These are phyloP conservation scores for Eilema caniola DNA, from an alignment of 2,888 invertebrate species.

Conservation along the genomic window DNA sequence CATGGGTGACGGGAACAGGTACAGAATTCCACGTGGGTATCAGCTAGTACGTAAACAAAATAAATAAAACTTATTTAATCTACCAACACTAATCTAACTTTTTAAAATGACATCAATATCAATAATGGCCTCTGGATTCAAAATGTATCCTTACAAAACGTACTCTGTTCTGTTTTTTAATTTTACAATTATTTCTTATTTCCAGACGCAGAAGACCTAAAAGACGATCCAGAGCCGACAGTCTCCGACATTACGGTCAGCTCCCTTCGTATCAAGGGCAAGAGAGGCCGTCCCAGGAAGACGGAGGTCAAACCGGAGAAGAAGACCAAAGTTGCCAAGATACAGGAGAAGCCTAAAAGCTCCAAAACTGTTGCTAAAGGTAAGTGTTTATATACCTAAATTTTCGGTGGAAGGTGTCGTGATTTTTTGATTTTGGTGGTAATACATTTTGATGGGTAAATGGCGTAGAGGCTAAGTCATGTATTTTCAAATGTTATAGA, in stretches of 20 bases:
- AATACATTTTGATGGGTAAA: neutral
- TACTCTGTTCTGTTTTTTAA: no score
- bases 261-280: slow-evolving; percentile 62
- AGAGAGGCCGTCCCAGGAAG: slow-evolving; percentile 70
- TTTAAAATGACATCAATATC: no score
- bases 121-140: no score
- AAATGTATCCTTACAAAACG: no score
- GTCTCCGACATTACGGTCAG: slow-evolving; percentile 57
- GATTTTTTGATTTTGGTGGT: slow-evolving; percentile 10
- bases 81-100: no score
- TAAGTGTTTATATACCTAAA: slow-evolving; percentile 52
- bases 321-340: slow-evolving; percentile 35
- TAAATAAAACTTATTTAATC: no score
- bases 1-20: no score
- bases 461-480: no score
- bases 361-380: slow-evolving; percentile 68
- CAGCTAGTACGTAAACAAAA: no score
- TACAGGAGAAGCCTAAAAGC: slow-evolving; percentile 48
- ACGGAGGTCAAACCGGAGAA: slow-evolving; percentile 61
- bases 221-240: slow-evolving; percentile 53
- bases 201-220: slow-evolving; percentile 50
- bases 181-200: neutral
- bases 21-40: no score
- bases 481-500: no score
- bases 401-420: slow-evolving; percentile 2